A percentile compares a stretch with the other conserved stretches of the same genome.
These are phyloP conservation scores for Drosophila neocordata DNA, from an alignment of 1,140 invertebrate genomes.

Conservation along the genomic window DNA sequence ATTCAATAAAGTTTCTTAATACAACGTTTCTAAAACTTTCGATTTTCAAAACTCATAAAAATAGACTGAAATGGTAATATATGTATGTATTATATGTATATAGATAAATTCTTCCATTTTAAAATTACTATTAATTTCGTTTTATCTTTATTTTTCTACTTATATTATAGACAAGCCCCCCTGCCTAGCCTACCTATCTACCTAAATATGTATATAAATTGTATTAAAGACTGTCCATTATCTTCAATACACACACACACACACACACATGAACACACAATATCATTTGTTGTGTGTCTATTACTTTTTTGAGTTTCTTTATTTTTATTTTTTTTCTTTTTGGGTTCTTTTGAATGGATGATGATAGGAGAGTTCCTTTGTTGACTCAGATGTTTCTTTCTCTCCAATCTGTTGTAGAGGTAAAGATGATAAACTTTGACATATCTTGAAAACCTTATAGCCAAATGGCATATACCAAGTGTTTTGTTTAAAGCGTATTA, in stretches of 20 bases:
- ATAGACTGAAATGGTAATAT: no score
- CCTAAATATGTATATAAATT: background rate
- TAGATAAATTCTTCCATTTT: background rate
- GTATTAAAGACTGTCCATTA: background rate
- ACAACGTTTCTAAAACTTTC: no score
- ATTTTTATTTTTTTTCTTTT: background rate
- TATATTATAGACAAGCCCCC: conserved; percentile 7
- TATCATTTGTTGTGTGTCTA: background rate
- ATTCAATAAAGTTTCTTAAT: no score
- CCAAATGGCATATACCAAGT: background rate
- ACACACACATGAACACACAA: background rate
- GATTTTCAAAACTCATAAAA: no score
- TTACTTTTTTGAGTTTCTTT: background rate
- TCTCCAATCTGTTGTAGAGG: conserved; percentile 4
- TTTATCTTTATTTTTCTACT: conserved; percentile 3
- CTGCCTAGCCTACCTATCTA: background rate
- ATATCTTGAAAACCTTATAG: background rate
- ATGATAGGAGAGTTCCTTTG: conserved; percentile 9
- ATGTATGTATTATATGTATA: no score
- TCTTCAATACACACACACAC: background rate
- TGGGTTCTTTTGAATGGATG: background rate
- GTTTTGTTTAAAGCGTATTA: conserved; percentile 7
- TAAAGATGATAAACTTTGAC: conserved; percentile 2
- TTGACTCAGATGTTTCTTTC: conserved; percentile 5
- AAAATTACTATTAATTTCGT: background rate